Percentiles rank a stretch among this genome's conserved stretches.
Evolutionary conservation across 2,113 vertebrate species (phyloP).

Genomic region (Australoheros scitulus): DNA sequence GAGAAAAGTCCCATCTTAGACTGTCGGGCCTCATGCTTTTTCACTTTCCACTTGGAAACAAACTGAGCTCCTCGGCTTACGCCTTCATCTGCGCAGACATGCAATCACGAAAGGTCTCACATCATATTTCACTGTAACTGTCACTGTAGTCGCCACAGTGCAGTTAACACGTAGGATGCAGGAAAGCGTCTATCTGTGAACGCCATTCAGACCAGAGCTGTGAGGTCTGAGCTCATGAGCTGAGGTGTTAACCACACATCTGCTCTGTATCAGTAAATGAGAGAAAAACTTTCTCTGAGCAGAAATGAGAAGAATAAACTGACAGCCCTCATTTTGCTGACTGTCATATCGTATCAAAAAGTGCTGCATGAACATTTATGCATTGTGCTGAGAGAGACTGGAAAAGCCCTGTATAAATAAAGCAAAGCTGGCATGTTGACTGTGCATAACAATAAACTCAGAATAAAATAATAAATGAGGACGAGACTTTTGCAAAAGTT

Average conservation of each 20-base stretch:
- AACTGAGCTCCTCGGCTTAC: not conserved
- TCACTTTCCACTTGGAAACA: constrained; percentile 1
- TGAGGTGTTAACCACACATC: constrained; percentile 38
- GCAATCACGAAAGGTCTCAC: not conserved
- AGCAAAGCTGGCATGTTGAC: accelerated
- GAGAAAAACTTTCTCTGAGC: not conserved
- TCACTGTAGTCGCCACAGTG: not conserved
- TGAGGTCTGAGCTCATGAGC: not conserved
- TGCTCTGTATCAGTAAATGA: not conserved
- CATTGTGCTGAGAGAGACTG: not conserved
- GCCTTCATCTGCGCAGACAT: not conserved
- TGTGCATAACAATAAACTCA: not conserved
- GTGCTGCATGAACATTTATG: not conserved
- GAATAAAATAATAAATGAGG: not conserved
- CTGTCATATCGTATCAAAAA: not conserved
- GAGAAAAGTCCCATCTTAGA: not conserved
- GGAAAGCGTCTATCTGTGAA: not conserved
- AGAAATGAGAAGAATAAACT: not conserved
- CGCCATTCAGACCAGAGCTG: not conserved
- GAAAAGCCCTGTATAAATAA: not conserved
- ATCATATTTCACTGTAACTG: not conserved
- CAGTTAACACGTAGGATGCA: not conserved
- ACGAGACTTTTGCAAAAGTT: not conserved
- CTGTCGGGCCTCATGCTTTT: not conserved
- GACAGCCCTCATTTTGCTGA: not conserved